phyloP scores from a whole-genome alignment of 1,140 invertebrate genomes.

The Periplaneta americana region DNA sequence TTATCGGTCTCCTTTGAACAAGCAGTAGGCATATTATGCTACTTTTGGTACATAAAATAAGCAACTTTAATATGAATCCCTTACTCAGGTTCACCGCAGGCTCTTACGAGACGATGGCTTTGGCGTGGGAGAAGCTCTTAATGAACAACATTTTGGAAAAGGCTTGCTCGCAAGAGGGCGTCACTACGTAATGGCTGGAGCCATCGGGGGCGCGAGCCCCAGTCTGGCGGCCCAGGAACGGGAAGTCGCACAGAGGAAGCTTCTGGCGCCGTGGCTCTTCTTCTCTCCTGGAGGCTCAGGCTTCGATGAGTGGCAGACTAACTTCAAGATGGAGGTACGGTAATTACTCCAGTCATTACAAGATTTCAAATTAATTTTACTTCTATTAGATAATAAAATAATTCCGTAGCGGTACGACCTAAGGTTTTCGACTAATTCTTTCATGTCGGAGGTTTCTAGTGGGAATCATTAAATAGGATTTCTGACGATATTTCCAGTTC shows the following conservation, averaged over 20 bases:
- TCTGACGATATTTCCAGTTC: no score
- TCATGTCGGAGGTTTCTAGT: no score
- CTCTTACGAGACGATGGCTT: conserved; percentile 55
- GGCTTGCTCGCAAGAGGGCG: conserved; percentile 54
- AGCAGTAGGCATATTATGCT: no score
- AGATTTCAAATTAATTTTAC: no score
- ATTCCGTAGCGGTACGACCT: no score
- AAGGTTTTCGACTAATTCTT: no score
- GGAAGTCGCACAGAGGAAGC: conserved; percentile 5
- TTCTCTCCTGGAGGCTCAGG: conserved; percentile 25
- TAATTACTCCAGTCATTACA: no score
- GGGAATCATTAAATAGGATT: no score
- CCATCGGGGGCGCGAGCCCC: not conserved
- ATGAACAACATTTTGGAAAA: conserved; percentile 49
- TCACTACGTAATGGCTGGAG: conserved; percentile 30
- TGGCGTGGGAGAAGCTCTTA: conserved; percentile 59
- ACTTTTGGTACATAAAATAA: no score
- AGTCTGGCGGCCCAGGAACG: not conserved
- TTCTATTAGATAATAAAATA: no score
- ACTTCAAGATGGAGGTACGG: conserved; percentile 39
- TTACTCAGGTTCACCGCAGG: conserved; percentile 57
- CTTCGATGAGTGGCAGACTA: conserved; percentile 36
- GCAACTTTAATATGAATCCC: no score
- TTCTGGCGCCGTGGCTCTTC: conserved; percentile 14
- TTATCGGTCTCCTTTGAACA: no score